Evolutionary conservation across 37 sponge, comb jelly and placozoan species (phyloP), one percentile per base, ranked within the genome.

Genomic region (Amphimedon queenslandica): DNA sequence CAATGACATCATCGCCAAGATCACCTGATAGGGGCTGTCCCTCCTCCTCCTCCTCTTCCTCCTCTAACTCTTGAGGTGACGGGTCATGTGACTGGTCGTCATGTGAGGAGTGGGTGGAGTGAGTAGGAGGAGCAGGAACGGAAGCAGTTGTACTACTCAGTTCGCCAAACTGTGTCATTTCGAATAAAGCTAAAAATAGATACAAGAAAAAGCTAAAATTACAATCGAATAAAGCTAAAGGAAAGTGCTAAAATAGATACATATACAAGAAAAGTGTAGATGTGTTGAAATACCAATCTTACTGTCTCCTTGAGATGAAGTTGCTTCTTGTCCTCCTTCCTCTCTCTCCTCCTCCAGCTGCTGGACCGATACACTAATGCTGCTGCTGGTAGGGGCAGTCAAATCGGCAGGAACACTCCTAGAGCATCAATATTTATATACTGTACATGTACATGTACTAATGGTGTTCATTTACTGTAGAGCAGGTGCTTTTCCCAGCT

Each of bases 401-500:
- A 25, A 13, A 18, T 47, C 53, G 8, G 13, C 61, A 25, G 61
- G 61, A 25, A 60, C 61, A 60, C 61, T 60, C 61, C 61, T 60
- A n/a, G 51, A 47, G 51, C 13, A 47, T 47, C 8, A 13, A 47
- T 60, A 11, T 25, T 11, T 60, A 25, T 25, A n/a, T 11, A 60
- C 23, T 60, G 8, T n/a, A 11, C 28, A n/a, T n/a, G 28, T 25
- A 11, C 5, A 25, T n/a, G 5, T 60, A 60, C 8, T 60, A 60
- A 47, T 13, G 8, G 13, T 47, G 8, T 18, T 47, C 23, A 60
- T 25, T n/a, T 60, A 60, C 61, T 60, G 61, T n/a, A 47, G 13
- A 18, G 61, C 27, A 27, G 37, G 70, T 24, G 18, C 33, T 63
- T 60, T 79, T 57, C 36, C 47, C 0, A 85, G 74, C 63, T 74